Percentiles rank a stretch among this genome's conserved stretches.
Evolutionary conservation across 1,140 invertebrate species (phyloP).

Genomic region (Drosophila setifemur): DNA sequence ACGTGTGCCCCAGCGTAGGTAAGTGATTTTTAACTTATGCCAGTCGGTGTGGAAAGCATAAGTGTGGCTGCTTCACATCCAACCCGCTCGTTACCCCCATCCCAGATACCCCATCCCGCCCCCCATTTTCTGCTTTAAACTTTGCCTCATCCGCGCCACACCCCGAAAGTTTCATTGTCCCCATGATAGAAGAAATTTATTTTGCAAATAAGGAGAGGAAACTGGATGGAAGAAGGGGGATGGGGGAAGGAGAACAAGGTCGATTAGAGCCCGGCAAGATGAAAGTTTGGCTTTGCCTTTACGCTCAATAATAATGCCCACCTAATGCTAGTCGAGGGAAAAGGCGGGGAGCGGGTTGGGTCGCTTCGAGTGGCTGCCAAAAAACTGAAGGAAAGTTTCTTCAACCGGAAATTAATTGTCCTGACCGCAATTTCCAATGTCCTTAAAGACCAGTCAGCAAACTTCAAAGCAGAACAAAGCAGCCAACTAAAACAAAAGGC

Average conservation of each 20-base stretch:
- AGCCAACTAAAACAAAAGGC: conserved; percentile 64
- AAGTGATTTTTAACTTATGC: conserved; percentile 66
- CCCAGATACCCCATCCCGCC: not conserved
- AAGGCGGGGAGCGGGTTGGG: not conserved
- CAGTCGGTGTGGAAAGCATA: conserved; percentile 36
- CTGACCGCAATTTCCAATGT: conserved; percentile 78
- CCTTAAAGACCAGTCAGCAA: conserved; percentile 76
- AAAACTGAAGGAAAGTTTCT: conserved; percentile 72
- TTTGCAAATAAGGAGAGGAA: conserved; percentile 1
- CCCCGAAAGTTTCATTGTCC: conserved; percentile 26
- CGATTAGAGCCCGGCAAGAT: conserved; percentile 34
- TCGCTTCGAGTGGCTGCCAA: conserved; percentile 52
- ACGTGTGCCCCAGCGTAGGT: conserved; percentile 19
- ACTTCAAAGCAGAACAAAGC: conserved; percentile 75
- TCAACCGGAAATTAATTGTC: conserved; percentile 79
- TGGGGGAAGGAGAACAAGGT: conserved; percentile 25
- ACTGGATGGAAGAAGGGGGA: not conserved
- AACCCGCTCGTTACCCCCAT: not conserved
- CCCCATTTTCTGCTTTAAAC: not conserved
- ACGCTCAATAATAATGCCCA: conserved; percentile 50
- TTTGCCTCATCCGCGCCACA: not conserved
- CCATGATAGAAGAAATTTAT: conserved; percentile 27
- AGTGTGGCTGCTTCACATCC: not conserved
- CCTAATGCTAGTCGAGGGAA: not conserved
- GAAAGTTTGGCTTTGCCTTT: conserved; percentile 45